Conservation (phyloP, 2,113 vertebrate genomes). For the Tachysurus fulvidraco region DNA sequence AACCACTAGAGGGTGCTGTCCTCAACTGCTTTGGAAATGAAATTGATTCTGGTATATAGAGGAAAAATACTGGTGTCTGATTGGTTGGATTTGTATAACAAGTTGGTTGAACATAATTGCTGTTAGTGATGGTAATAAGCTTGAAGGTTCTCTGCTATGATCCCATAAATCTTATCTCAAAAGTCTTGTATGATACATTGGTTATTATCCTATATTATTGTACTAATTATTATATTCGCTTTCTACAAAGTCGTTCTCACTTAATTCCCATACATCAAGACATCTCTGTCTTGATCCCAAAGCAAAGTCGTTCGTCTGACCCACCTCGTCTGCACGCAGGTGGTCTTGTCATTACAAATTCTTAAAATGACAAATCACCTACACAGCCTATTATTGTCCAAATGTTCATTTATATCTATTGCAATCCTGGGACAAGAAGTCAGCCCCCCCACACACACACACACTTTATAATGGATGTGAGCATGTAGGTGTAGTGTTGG, state of each 20-base stretch:
- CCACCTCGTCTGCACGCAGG: slow-evolving; percentile 24
- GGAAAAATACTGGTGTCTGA: background rate
- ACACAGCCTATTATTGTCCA: background rate
- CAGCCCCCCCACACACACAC: background rate
- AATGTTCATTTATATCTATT: background rate
- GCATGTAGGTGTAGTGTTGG: background rate
- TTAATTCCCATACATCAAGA: slow-evolving; percentile 13
- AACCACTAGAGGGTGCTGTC: slow-evolving; percentile 67
- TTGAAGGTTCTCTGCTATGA: background rate
- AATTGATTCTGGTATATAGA: background rate
- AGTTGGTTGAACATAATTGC: background rate
- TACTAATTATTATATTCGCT: background rate
- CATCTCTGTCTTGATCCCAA: background rate
- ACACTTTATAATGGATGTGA: slow-evolving; percentile 9
- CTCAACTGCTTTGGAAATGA: slow-evolving; percentile 27
- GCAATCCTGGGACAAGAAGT: slow-evolving; percentile 26
- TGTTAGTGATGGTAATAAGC: background rate
- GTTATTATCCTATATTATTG: background rate
- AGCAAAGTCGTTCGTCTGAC: slow-evolving; percentile 6
- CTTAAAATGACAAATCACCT: background rate
- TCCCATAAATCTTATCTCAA: background rate
- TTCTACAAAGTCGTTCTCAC: background rate
- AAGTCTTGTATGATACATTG: background rate
- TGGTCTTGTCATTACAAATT: slow-evolving; percentile 33
- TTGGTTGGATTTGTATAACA: background rate